Evolutionary conservation across 2,797 vertebrate species (phyloP).

Genomic region (Eremophila alpestris): DNA sequence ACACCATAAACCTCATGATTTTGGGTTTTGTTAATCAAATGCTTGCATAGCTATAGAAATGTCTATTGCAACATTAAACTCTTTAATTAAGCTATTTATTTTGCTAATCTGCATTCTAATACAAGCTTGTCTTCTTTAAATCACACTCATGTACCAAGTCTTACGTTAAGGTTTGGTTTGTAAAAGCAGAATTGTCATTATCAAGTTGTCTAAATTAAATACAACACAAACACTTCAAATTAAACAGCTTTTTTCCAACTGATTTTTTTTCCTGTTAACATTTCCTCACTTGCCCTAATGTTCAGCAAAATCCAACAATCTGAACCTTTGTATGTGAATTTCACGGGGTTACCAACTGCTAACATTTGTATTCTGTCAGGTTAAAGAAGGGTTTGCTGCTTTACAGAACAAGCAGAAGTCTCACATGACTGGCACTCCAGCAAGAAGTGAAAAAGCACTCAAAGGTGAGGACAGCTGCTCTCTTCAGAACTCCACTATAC

Average conservation of each 20-base stretch:
- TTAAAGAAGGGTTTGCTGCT: slow-evolving; percentile 29
- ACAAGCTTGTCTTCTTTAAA: neutral
- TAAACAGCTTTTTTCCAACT: rapidly evolving
- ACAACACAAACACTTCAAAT: neutral
- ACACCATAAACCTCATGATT: slow-evolving; percentile 19
- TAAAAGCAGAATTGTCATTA: neutral
- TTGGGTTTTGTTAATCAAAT: slow-evolving; percentile 50
- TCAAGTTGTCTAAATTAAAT: neutral
- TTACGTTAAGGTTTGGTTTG: neutral
- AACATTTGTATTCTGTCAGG: slow-evolving; percentile 45
- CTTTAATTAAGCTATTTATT: slow-evolving; percentile 54
- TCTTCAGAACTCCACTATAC: neutral
- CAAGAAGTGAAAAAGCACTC: neutral
- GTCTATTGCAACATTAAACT: slow-evolving; percentile 54
- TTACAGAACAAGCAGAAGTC: neutral
- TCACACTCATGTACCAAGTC: neutral
- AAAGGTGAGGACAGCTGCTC: slow-evolving; percentile 5
- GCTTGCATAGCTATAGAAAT: slow-evolving; percentile 22
- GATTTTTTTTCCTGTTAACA: neutral
- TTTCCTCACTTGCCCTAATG: neutral
- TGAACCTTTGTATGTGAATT: neutral
- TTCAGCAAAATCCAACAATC: neutral
- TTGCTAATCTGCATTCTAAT: slow-evolving; percentile 5
- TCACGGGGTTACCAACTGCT: neutral
- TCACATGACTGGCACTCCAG: neutral